These are phyloP conservation scores for Salvelinus fontinalis DNA, from an alignment of 2,113 vertebrate species.

Conservation along the genomic window DNA sequence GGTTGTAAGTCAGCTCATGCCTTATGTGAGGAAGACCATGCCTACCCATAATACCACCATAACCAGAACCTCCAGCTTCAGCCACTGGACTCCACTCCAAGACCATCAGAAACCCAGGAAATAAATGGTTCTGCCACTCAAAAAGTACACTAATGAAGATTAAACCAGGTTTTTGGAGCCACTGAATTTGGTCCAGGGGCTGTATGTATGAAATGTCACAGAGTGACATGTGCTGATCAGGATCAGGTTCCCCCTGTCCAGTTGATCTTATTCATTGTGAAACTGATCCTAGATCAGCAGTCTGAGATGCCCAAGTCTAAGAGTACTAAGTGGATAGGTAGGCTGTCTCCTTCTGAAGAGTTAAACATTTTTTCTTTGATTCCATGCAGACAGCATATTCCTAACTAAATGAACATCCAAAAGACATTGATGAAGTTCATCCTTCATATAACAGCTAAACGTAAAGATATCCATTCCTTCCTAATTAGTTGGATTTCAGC, in stretches of 20 bases:
- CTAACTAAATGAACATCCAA: background rate
- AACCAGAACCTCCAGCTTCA: background rate
- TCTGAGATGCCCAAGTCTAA: too few relatives aligned
- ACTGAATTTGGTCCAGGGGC: too few relatives aligned
- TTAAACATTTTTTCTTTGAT: background rate
- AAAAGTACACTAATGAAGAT: background rate
- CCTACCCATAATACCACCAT: slow-evolving; percentile 16
- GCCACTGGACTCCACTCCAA: background rate
- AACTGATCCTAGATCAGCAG: too few relatives aligned
- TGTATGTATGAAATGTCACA: too few relatives aligned
- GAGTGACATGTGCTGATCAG: too few relatives aligned
- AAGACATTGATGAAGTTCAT: background rate
- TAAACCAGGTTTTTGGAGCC: background rate
- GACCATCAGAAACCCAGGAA: background rate
- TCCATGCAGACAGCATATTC: background rate
- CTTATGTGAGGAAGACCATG: slow-evolving; percentile 24
- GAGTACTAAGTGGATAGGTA: too few relatives aligned
- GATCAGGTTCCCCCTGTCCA: too few relatives aligned
- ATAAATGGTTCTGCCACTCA: background rate
- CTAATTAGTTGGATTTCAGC: slow-evolving; percentile 61
- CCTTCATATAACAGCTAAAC: slow-evolving; percentile 15
- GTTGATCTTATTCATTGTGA: too few relatives aligned
- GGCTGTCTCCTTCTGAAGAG: too few relatives aligned
- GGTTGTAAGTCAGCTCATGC: slow-evolving; percentile 22
- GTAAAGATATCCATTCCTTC: slow-evolving; percentile 5